Conservation (phyloP, 2,888 invertebrate species). For the Eumacrocentrus americanus region DNA sequence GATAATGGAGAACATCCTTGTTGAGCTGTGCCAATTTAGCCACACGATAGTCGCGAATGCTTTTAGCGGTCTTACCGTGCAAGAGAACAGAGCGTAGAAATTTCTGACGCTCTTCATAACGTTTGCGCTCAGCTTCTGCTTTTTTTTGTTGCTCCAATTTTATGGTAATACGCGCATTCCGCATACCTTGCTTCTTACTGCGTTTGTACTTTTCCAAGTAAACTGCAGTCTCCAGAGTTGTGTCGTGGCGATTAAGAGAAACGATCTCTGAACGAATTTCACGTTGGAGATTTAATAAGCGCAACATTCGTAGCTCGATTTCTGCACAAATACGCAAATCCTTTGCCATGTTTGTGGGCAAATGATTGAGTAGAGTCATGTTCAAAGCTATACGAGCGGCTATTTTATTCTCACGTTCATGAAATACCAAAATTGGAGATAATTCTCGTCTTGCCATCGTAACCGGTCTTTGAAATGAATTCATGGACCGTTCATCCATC, state of each 20-base stretch:
- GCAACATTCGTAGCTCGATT: slow-evolving; percentile 90
- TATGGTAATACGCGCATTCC: slow-evolving; percentile 97
- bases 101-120: slow-evolving; percentile 95
- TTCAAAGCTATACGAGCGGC: slow-evolving; percentile 89
- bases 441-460: slow-evolving; percentile 78
- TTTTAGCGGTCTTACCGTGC: slow-evolving; percentile 97
- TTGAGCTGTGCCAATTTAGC: slow-evolving; percentile 88
- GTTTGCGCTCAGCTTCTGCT: slow-evolving; percentile 94
- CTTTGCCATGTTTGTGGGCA: slow-evolving; percentile 90
- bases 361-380: slow-evolving; percentile 86
- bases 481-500: slow-evolving; percentile 53
- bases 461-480: slow-evolving; percentile 49
- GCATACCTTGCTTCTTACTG: slow-evolving; percentile 92
- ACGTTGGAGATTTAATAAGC: slow-evolving; percentile 95
- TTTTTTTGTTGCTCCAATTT: slow-evolving; percentile 99
- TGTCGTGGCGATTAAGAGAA: slow-evolving; percentile 89
- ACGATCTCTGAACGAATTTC: slow-evolving; percentile 84
- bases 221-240: slow-evolving; percentile 95
- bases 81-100: slow-evolving; percentile 94
- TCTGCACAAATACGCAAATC: slow-evolving; percentile 91
- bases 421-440: no score
- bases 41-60: slow-evolving; percentile 92
- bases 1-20: slow-evolving; percentile 95
- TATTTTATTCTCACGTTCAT: slow-evolving; percentile 94
- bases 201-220: slow-evolving; percentile 98